A percentile compares a stretch with the other conserved stretches of the same genome.
Evolutionary conservation across 2,888 invertebrate genomes (phyloP).

Genomic region (Patella ulyssiponensis): DNA sequence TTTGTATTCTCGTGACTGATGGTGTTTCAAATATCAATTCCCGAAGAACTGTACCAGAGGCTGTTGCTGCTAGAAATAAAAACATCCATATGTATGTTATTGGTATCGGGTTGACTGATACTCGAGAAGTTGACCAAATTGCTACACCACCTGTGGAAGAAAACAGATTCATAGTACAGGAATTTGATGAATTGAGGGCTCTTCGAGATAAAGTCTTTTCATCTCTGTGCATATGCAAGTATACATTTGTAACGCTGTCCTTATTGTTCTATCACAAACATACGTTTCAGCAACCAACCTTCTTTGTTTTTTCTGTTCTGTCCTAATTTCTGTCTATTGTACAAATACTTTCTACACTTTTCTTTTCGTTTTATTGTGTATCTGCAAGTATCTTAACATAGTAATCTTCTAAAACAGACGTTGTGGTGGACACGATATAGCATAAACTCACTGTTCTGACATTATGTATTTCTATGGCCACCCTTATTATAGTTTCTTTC

Average conservation of each 20-base stretch:
- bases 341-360: no score
- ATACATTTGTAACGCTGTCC: neutral
- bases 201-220: constrained; percentile 35
- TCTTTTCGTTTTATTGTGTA: constrained; percentile 31
- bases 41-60: constrained; percentile 42
- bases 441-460: no score
- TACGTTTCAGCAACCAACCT: no score
- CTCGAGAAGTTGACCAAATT: constrained; percentile 56
- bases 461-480: no score
- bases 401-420: no score
- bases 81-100: constrained; percentile 56
- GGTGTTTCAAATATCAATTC: constrained; percentile 55
- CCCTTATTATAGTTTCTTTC: no score
- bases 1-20: constrained; percentile 50
- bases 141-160: constrained; percentile 48
- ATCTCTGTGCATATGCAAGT: constrained; percentile 44
- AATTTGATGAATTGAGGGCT: constrained; percentile 43
- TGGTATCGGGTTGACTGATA: constrained; percentile 54
- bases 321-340: no score
- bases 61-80: constrained; percentile 31
- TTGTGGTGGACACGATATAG: no score
- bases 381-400: neutral
- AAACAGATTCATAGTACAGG: constrained; percentile 45
- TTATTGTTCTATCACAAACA: no score
- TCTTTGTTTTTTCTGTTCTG: no score